These are phyloP conservation scores for Apoderus coryli DNA, from an alignment of 2,888 invertebrate species.

Conservation along the genomic window DNA sequence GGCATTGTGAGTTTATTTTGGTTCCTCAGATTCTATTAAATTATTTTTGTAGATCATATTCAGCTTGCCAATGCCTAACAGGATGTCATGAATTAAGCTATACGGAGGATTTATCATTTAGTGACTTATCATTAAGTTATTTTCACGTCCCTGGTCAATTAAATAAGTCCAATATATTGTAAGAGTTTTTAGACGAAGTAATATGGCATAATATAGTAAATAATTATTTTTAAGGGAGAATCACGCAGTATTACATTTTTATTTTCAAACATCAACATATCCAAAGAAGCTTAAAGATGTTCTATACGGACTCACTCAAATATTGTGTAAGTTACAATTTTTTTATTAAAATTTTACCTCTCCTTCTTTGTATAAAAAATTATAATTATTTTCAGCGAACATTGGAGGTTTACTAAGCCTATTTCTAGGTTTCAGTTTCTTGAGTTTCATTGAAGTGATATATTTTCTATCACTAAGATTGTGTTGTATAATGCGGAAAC, in stretches of 20 bases:
- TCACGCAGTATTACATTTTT: slow-evolving; percentile 16
- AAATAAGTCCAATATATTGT: no score
- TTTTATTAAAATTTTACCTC: no score
- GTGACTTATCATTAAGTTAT: no score
- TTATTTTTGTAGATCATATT: no score
- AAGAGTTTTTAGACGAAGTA: no score
- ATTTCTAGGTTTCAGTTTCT: slow-evolving; percentile 72
- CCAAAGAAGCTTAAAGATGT: slow-evolving; percentile 54
- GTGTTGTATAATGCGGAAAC: slow-evolving; percentile 33
- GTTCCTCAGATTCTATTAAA: no score
- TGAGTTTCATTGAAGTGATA: slow-evolving; percentile 61
- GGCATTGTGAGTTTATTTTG: no score
- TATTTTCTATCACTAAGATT: slow-evolving; percentile 55
- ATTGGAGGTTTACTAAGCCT: slow-evolving; percentile 64
- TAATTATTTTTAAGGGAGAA: slow-evolving; percentile 16
- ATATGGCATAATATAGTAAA: no score
- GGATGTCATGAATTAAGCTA: no score
- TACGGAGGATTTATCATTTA: no score
- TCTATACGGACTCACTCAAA: slow-evolving; percentile 62
- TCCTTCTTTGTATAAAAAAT: slow-evolving; percentile 4
- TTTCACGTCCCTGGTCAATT: no score
- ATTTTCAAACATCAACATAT: slow-evolving; percentile 44
- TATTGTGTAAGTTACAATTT: slow-evolving; percentile 51
- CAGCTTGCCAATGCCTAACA: no score
- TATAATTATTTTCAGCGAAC: slow-evolving; percentile 39